Conservation (phyloP, 2,797 vertebrate genomes). For the Parambassis ranga region DNA sequence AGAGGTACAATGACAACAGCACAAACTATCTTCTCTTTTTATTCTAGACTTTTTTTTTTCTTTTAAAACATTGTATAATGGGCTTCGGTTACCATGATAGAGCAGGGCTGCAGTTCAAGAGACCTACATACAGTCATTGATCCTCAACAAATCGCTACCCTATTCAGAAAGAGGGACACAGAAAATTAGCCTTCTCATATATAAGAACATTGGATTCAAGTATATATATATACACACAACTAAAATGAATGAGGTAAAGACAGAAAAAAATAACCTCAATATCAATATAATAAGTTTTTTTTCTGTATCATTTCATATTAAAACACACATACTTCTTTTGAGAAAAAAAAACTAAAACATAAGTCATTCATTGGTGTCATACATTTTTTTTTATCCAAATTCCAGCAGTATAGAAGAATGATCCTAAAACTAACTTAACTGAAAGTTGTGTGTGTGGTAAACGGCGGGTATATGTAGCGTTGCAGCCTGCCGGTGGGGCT, state of each 20-base stretch:
- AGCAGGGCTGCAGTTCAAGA: conserved; percentile 41
- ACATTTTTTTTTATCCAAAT: conserved; percentile 69
- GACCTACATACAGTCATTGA: conserved; percentile 56
- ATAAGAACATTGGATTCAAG: conserved; percentile 74
- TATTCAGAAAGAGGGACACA: conserved; percentile 71
- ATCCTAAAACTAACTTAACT: conserved; percentile 46
- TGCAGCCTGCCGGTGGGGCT: conserved; percentile 36
- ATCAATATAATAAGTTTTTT: conserved; percentile 66
- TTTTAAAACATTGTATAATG: conserved; percentile 28
- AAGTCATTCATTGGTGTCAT: conserved; percentile 82
- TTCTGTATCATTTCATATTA: conserved; percentile 63
- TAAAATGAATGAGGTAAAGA: conserved; percentile 61
- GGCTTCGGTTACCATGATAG: conserved; percentile 14
- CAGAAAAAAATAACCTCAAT: conserved; percentile 53
- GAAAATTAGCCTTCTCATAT: conserved; percentile 61
- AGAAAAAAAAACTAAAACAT: conserved; percentile 59
- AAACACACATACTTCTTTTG: conserved; percentile 61
- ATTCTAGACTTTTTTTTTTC: conserved; percentile 6
- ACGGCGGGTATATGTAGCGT: conserved; percentile 19
- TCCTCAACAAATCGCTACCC: conserved; percentile 60
- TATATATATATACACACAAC: conserved; percentile 67
- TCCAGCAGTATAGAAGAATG: conserved; percentile 63
- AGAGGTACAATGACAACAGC: conserved; percentile 55
- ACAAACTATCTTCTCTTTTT: conserved; percentile 49
- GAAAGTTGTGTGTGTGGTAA: too few relatives aligned